Base-by-base conservation (phyloP, 1,140 invertebrate genomes). In the Bombus confusus region DNA sequence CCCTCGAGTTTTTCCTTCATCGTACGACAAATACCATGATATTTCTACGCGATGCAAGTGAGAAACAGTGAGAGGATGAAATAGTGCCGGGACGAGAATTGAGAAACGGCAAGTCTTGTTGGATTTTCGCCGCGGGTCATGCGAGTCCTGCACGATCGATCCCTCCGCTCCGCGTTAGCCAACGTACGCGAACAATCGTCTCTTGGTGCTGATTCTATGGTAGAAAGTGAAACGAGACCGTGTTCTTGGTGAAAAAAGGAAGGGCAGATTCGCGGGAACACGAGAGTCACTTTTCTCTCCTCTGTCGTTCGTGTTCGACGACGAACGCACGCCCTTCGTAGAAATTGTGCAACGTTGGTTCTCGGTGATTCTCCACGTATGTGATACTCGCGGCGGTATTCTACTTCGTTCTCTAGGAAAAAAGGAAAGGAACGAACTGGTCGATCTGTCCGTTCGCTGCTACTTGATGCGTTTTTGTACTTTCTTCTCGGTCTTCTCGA, bases 401-500 rank as follows among this genome's bases (percentile, higher is more conserved):
- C 80, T 71, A 82, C 57, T 15, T 74, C 37, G 59, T 41, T 22
- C 3, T 74, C 83, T 74, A 85, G 22, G n/a, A 73, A 85, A 57
- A n/a, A 22, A 59, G n/a, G n/a, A 80, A 64, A 52, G 37, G 62
- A 66, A 81, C 41, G 71, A 74, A 66, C 31, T 85, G 78, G n/a
- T 74, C 34, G 41, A 39, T 68, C 64, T n/a, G 34, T 82, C 3
- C 41, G 66, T 72, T 39, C 78, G 79, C n/a, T 64, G 74, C 85
- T 72, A 83, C 80, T 71, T 69, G 66, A 86, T 76, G 80, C 72
- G 78, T 57, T 87, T 59, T 87, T 87, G 85, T 87, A 83, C 81
- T 87, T 79, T 62, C 74, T 85, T 79, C 57, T 75, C 43, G 59
- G 25, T 82, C 22, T n/a, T 37, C 31, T 22, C 18, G 2, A 8